Evolutionary conservation across 2,888 invertebrate genomes (phyloP).

Genomic region (Diarsia mendica): DNA sequence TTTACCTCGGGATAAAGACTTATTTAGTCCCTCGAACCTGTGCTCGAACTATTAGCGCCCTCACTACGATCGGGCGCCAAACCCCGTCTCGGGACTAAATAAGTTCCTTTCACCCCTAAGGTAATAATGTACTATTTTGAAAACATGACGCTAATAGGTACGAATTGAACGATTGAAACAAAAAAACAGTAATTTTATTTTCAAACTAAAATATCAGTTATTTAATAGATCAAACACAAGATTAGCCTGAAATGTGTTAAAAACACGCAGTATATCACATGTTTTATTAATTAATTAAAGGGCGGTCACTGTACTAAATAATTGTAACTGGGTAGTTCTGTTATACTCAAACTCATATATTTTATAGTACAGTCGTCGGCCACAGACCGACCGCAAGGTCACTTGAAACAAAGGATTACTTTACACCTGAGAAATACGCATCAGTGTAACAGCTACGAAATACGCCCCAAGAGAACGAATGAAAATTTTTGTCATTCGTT

Average conservation of each 20-base stretch:
- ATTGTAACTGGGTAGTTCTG: conserved; percentile 35
- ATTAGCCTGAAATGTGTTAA: conserved; percentile 30
- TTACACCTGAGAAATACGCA: conserved; percentile 61
- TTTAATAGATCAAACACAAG: conserved; percentile 26
- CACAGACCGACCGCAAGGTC: conserved; percentile 67
- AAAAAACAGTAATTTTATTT: neutral
- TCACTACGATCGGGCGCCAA: too few relatives aligned
- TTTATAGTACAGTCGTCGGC: conserved; percentile 31
- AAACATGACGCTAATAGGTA: conserved; percentile 1
- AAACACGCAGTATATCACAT: conserved; percentile 2
- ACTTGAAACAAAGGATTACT: conserved; percentile 63
- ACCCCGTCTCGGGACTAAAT: too few relatives aligned
- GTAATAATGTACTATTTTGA: too few relatives aligned
- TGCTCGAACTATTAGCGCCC: too few relatives aligned
- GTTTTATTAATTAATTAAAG: conserved; percentile 53
- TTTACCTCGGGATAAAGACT: too few relatives aligned
- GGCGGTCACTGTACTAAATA: conserved; percentile 53
- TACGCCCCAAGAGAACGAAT: conserved; percentile 38
- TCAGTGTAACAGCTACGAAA: conserved; percentile 30
- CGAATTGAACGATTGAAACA: neutral
- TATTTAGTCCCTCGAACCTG: too few relatives aligned
- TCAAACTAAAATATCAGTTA: neutral
- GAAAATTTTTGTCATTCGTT: conserved; percentile 38
- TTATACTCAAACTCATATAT: conserved; percentile 10
- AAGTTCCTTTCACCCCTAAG: too few relatives aligned